Percentiles rank a stretch among this genome's conserved stretches.
Evolutionary conservation across 2,888 invertebrate genomes (phyloP).

Genomic region (Eupithecia inturbata): DNA sequence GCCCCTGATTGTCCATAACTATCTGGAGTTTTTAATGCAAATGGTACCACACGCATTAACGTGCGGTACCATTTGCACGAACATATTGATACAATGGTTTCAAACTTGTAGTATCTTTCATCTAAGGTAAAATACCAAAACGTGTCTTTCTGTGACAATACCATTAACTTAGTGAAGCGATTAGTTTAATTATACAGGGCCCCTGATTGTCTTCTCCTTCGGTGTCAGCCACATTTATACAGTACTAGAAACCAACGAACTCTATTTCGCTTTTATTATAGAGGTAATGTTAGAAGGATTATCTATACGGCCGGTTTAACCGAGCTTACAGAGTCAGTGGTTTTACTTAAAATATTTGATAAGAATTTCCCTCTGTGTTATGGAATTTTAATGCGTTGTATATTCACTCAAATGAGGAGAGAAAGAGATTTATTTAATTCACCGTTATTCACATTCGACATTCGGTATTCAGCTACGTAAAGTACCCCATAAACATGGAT

Average conservation of each 20-base stretch:
- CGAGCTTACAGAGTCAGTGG: conserved; percentile 26
- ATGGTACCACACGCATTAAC: no score
- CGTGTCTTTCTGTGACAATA: background rate
- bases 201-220: background rate
- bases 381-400: conserved; percentile 44
- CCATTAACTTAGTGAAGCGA: background rate
- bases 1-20: no score
- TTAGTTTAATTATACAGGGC: background rate
- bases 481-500: no score
- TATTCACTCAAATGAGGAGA: conserved; percentile 40
- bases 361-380: conserved; percentile 37
- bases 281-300: background rate
- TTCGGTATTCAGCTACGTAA: no score
- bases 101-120: background rate
- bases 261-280: background rate
- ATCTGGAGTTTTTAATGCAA: no score
- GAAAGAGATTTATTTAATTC: background rate
- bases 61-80: no score
- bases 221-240: background rate
- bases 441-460: background rate
- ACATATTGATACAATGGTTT: background rate
- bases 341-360: conserved; percentile 39
- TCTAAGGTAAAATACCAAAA: background rate
- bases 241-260: background rate
- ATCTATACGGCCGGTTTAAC: conserved; percentile 1